A percentile compares a stretch with the other conserved stretches of the same genome.
Evolutionary conservation across 2,888 invertebrate genomes (phyloP).

Genomic region (Metopia argyrocephala): DNA sequence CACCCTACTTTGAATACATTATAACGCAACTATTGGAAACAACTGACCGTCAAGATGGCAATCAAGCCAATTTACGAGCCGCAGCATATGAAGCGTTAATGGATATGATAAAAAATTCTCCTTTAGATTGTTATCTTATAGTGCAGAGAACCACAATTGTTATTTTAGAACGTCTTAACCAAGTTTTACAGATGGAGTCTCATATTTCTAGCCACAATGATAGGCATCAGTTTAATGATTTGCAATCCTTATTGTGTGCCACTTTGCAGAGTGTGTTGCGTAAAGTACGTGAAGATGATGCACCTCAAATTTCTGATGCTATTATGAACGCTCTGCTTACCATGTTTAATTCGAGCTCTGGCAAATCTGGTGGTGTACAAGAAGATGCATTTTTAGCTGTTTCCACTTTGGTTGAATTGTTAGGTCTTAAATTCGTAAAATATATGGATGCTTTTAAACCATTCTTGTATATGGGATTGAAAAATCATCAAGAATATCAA

Average conservation of each 20-base stretch:
- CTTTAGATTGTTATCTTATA: constrained; percentile 96
- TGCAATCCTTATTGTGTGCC: constrained; percentile 97
- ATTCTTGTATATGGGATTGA: constrained; percentile 92
- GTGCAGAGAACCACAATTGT: constrained; percentile 98
- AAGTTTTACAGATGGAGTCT: constrained; percentile 96
- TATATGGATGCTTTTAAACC: constrained; percentile 99
- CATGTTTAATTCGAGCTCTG: constrained; percentile 94
- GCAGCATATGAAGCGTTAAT: constrained; percentile 99
- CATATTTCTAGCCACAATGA: constrained; percentile 92
- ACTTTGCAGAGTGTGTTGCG: constrained; percentile 96
- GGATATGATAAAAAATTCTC: constrained; percentile 99
- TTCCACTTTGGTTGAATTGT: constrained; percentile 94
- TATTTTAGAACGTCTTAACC: constrained; percentile 94
- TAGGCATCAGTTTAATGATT: constrained; percentile 95
- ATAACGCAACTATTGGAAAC: constrained; percentile 94
- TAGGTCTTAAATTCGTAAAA: constrained; percentile 94
- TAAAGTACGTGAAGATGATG: constrained; percentile 96
- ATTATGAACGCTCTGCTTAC: constrained; percentile 97
- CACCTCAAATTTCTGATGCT: constrained; percentile 96
- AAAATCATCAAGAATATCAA: constrained; percentile 97
- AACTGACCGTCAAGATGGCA: constrained; percentile 95
- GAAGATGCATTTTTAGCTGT: constrained; percentile 99
- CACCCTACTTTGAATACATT: constrained; percentile 95
- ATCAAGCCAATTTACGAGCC: constrained; percentile 94
- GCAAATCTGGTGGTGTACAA: constrained; percentile 95